These are phyloP conservation scores for Eulemur albifrons DNA, from an alignment of 2,797 vertebrate genomes.

Conservation along the genomic window DNA sequence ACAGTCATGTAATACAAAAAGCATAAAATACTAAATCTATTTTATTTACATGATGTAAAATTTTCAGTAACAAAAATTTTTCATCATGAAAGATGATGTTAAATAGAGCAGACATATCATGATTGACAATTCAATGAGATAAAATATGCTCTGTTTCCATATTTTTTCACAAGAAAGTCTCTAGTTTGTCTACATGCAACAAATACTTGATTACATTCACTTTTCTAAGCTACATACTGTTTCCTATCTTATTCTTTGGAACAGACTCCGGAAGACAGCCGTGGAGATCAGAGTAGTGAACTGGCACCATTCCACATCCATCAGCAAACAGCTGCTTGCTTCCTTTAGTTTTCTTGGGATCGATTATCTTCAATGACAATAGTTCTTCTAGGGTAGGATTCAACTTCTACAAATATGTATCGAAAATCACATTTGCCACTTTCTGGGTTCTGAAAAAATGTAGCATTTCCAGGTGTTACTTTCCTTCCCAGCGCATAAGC, in stretches of 20 bases:
- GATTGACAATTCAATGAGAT: neutral
- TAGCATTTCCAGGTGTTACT: neutral
- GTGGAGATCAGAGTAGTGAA: neutral
- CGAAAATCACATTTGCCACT: conserved; percentile 91
- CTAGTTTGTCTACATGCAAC: neutral
- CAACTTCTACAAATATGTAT: conserved; percentile 95
- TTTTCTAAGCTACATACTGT: neutral
- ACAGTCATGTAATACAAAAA: conserved; percentile 40
- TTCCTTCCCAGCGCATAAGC: neutral
- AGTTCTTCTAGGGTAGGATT: conserved; percentile 91
- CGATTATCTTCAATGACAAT: conserved; percentile 96
- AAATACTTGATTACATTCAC: neutral
- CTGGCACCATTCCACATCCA: neutral
- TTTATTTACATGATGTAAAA: conserved; percentile 71
- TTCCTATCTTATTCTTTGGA: neutral
- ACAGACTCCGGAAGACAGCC: neutral
- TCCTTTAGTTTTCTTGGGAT: conserved; percentile 52
- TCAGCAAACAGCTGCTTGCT: neutral
- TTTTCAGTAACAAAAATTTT: conserved; percentile 57
- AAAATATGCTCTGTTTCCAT: conserved; percentile 18
- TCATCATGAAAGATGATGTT: conserved; percentile 33
- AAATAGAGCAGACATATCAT: conserved; percentile 7
- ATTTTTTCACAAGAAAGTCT: conserved; percentile 18
- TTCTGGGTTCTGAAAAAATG: conserved; percentile 88
- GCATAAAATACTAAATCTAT: neutral